Base-by-base conservation (phyloP, 2,113 vertebrate species). In the Pristiophorus japonicus region DNA sequence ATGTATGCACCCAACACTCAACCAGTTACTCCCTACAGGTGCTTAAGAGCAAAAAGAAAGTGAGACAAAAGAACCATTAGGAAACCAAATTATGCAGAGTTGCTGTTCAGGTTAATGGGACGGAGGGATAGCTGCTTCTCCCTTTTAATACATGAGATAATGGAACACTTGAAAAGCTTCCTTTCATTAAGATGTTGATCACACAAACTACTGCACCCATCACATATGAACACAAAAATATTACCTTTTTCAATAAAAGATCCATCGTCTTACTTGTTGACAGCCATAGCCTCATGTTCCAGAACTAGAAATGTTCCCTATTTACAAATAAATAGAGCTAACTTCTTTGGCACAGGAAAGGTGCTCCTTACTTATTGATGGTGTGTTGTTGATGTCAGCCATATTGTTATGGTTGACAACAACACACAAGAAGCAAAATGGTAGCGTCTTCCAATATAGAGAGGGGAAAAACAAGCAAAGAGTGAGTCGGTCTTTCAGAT, bases 11-110 rank as follows among this genome's bases (percentile, higher is more conserved):
- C 22, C 45, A 30, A 30, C 11, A 70, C 47, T 4, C 27, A 67
- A 42, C 30, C 63, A 47, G 42, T 42, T 3, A 20, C n/a, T n/a
- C 63, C n/a, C 45, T 18, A 73, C 38, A 34, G 24, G 24, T 94
- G 45, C 65, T 94, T 73, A 73, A 34, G 24, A 70, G 2, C 66
- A 30, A 70, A 94, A 70, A 24, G 88, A 38, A 92, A 92, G 34
- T n/a, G 51, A 94, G 38, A 22, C 63, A 94, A 94, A 94, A 94
- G 66, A 70, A 34, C 63, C 93, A 94, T 94, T 94, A 94, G 24
- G 65, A 47, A 70, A 73, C 63, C 66, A 94, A 94, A 70, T 66
- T 34, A 94, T 30, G 11, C 93, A 18, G 66, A 70, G 59, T 63
- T 65, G 4, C 65, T 16, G 11, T 70, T 94, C 93, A 70, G 11